Conservation (phyloP, 2,888 invertebrate genomes). For the Lochmaea crataegi region DNA sequence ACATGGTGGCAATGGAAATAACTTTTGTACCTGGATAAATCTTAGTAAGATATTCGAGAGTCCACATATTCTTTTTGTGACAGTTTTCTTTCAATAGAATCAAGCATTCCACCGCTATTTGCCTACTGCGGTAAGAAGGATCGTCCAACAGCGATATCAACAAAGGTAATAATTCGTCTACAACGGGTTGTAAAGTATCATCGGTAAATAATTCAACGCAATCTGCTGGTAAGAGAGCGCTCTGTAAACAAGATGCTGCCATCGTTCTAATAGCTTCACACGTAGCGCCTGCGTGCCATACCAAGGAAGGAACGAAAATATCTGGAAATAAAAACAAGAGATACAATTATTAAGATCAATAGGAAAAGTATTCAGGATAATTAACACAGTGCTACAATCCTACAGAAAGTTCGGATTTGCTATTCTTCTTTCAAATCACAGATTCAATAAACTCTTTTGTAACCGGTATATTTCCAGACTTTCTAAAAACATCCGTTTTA, state of each 20-base stretch:
- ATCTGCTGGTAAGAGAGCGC: constrained; percentile 68
- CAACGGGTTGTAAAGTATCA: constrained; percentile 33
- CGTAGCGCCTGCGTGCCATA: constrained; percentile 83
- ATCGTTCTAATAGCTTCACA: constrained; percentile 83
- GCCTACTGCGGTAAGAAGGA: constrained; percentile 71
- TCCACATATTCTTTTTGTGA: constrained; percentile 61
- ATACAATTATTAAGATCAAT: neutral
- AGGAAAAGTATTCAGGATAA: no score
- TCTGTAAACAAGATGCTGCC: constrained; percentile 78
- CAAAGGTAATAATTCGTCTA: constrained; percentile 68
- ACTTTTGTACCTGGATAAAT: constrained; percentile 70
- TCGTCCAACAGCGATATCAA: constrained; percentile 74
- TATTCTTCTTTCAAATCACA: no score
- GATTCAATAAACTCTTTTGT: no score
- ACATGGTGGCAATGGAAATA: neutral
- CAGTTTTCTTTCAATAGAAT: constrained; percentile 64
- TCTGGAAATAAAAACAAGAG: constrained; percentile 60
- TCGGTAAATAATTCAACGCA: constrained; percentile 53
- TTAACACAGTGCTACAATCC: no score
- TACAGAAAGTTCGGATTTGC: no score
- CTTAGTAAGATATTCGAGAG: constrained; percentile 71
- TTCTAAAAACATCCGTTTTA: no score
- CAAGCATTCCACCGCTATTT: constrained; percentile 72
- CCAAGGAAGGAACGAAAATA: constrained; percentile 77
- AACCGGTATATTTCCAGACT: no score